Percentiles rank a stretch among this genome's conserved stretches.
phyloP scores from a whole-genome alignment of 2,888 invertebrate genomes.

The Oegoconia quadripuncta region DNA sequence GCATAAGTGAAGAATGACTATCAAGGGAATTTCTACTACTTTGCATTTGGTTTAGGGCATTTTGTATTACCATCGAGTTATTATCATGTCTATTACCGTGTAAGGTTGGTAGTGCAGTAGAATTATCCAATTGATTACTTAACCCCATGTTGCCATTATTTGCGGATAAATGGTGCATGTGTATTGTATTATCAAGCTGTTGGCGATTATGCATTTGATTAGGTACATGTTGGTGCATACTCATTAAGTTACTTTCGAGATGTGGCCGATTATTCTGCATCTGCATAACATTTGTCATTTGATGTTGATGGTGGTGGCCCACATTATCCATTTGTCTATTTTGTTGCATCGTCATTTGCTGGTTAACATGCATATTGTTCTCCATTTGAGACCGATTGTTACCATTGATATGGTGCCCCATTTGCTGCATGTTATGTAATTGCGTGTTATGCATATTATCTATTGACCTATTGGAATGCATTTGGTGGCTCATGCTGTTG shows the following conservation, averaged over 20 bases:
- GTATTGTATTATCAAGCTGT: slow-evolving; percentile 62
- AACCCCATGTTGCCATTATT: slow-evolving; percentile 54
- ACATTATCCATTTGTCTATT: slow-evolving; percentile 65
- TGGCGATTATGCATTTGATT: slow-evolving; percentile 71
- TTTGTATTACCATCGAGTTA: slow-evolving; percentile 61
- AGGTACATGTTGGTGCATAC: slow-evolving; percentile 65
- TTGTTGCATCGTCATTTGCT: slow-evolving; percentile 64
- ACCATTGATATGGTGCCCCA: slow-evolving; percentile 62
- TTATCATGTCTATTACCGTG: slow-evolving; percentile 64
- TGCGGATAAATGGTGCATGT: slow-evolving; percentile 68
- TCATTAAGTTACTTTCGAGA: slow-evolving; percentile 60
- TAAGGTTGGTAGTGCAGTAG: slow-evolving; percentile 52
- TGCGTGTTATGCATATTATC: slow-evolving; percentile 66
- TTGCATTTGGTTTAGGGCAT: slow-evolving; percentile 65
- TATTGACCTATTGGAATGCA: slow-evolving; percentile 64
- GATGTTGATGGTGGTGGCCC: slow-evolving; percentile 66
- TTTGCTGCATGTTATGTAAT: slow-evolving; percentile 66
- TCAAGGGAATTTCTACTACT: slow-evolving; percentile 64
- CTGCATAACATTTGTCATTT: slow-evolving; percentile 69
- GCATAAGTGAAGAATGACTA: slow-evolving; percentile 58
- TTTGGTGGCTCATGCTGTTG: slow-evolving; percentile 59
- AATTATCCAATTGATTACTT: slow-evolving; percentile 59
- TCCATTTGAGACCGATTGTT: slow-evolving; percentile 56
- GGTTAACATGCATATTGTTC: slow-evolving; percentile 63
- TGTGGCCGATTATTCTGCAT: slow-evolving; percentile 64